Conservation (phyloP, 2,888 invertebrate species). For the Cistogaster globosa region DNA sequence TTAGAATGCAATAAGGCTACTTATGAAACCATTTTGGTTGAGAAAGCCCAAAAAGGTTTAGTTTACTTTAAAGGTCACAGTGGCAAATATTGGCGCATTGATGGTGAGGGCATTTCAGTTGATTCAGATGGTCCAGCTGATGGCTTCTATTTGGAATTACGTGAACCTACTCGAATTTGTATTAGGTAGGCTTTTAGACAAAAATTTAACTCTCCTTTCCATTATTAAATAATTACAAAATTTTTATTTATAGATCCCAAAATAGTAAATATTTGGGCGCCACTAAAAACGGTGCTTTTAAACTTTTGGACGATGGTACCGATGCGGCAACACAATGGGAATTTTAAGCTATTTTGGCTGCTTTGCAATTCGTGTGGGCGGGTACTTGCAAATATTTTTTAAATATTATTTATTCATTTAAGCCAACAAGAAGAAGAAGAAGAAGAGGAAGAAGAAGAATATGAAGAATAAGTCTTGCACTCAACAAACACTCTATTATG, state of each 20-base stretch:
- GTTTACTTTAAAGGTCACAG: slow-evolving; percentile 96
- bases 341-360: slow-evolving; percentile 86
- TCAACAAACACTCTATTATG: slow-evolving; percentile 52
- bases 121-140: slow-evolving; percentile 91
- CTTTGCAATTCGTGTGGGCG: slow-evolving; percentile 4
- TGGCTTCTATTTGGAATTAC: slow-evolving; percentile 95
- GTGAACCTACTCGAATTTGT: slow-evolving; percentile 95
- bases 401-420: slow-evolving; percentile 64
- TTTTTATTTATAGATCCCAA: slow-evolving; percentile 77
- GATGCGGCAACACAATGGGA: slow-evolving; percentile 96
- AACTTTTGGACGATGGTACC: slow-evolving; percentile 90
- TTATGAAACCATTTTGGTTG: slow-evolving; percentile 96
- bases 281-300: slow-evolving; percentile 95
- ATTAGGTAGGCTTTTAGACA: slow-evolving; percentile 85
- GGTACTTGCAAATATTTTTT: slow-evolving; percentile 53
- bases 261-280: slow-evolving; percentile 92
- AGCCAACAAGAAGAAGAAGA: slow-evolving; percentile 37
- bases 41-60: slow-evolving; percentile 93
- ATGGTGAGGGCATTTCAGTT: slow-evolving; percentile 92
- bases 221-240: not conserved
- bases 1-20: slow-evolving; percentile 97
- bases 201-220: not conserved
- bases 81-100: slow-evolving; percentile 97
- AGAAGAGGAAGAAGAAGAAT: not conserved
- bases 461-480: slow-evolving; percentile 5